These are phyloP conservation scores for Ibidorhyncha struthersii DNA, from an alignment of 2,113 vertebrate genomes.

Conservation along the genomic window DNA sequence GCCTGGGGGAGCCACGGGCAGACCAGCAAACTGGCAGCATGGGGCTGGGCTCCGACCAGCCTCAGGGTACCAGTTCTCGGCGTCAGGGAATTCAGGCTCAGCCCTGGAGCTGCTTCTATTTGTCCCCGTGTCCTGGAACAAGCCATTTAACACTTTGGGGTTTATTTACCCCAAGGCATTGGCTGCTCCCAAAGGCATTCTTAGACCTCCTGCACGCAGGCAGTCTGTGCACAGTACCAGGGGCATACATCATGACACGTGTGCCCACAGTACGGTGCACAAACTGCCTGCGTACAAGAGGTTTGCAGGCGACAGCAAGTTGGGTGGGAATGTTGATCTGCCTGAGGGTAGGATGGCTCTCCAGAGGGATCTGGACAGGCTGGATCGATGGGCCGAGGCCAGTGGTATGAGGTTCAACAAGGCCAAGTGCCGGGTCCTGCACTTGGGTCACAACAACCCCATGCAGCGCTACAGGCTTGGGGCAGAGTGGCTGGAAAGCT, in stretches of 20 bases:
- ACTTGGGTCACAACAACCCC: neutral
- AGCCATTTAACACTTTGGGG: neutral
- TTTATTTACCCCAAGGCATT: neutral
- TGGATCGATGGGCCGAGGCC: neutral
- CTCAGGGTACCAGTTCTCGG: neutral
- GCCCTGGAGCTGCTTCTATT: neutral
- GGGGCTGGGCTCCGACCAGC: neutral
- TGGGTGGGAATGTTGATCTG: neutral
- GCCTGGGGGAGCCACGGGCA: neutral
- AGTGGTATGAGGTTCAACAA: neutral
- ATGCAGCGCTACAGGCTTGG: neutral
- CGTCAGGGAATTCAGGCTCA: neutral
- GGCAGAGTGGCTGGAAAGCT: neutral
- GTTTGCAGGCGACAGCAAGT: neutral
- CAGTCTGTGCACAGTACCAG: neutral
- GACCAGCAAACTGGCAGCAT: accelerated
- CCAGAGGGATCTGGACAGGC: neutral
- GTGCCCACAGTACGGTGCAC: neutral
- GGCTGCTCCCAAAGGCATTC: neutral
- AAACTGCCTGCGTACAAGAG: neutral
- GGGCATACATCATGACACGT: neutral
- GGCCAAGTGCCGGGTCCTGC: neutral
- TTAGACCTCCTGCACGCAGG: neutral
- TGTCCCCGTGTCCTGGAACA: neutral
- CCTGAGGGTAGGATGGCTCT: neutral